phyloP scores from a whole-genome alignment of 2,797 vertebrate species.

The Avahi laniger region DNA sequence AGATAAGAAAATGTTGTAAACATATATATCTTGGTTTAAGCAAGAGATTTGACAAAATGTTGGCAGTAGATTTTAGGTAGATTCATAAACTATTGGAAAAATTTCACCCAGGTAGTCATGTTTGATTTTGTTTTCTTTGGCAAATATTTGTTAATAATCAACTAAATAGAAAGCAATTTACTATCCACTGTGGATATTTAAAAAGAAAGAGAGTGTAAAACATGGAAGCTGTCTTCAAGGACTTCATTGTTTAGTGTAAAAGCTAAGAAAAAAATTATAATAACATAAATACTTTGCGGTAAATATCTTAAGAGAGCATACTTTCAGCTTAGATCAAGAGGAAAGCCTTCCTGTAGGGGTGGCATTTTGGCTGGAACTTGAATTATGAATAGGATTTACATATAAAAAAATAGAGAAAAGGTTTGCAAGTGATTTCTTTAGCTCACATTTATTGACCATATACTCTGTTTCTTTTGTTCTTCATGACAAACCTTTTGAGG shows the following conservation, averaged over 20 bases:
- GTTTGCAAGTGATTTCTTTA: background rate
- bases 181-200: background rate
- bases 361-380: background rate
- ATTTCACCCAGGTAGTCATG: background rate
- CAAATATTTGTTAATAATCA: constrained; percentile 22
- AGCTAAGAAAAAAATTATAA: background rate
- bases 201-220: background rate
- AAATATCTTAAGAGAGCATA: background rate
- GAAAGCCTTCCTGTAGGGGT: background rate
- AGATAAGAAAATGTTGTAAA: constrained; percentile 3
- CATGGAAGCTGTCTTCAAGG: background rate
- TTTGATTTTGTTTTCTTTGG: constrained; percentile 35
- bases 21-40: background rate
- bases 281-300: background rate
- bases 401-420: background rate
- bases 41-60: background rate
- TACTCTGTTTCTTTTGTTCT: background rate
- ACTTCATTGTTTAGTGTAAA: background rate
- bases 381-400: background rate
- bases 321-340: background rate
- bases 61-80: background rate
- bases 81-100: constrained; percentile 38
- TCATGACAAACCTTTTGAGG: background rate
- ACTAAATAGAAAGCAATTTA: background rate
- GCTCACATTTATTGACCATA: background rate